Base-by-base conservation (phyloP, 2,113 vertebrate genomes). In the Perca fluviatilis region DNA sequence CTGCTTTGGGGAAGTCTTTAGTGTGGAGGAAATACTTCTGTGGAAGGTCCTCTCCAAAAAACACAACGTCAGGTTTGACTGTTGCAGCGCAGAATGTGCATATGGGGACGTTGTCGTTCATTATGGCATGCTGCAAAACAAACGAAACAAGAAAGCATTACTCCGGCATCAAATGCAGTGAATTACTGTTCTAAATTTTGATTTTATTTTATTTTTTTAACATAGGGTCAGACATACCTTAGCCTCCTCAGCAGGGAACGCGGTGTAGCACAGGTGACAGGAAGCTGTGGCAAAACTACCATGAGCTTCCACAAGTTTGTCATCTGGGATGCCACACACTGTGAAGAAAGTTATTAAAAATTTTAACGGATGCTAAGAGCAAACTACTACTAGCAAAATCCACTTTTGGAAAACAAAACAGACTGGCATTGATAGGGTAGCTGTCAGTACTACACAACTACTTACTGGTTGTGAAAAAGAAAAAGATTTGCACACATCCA, bases 1-100 rank as follows among this genome's bases (percentile, higher is more conserved):
- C 96, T 1, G 95, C 94, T 86, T 92, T 95, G 6, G 94, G 94
- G 75, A 96, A 96, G 84, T 96, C 96, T 83, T 91, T 62, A 0
- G 89, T 80, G 89, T 96, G 93, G 67, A 93, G 91, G 79, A 94
- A 95, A 85, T 96, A 96, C 30, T 92, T 95, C 73, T 95, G 79
- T 2, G 95, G 95, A 21, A 96, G 94, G 72, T 96, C 95, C 83
- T 96, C 95, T 33, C 96, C 95, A 47, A 96, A 96, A 82, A 96
- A 96, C 60, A 96, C 96, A 1, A 96, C 87, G 2, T 96, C 95
- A 0, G 95, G 95, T 83, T 96, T 96, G 68, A 95, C 95, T 0
- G 95, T 95, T n/a, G 93, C 96, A 0, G 93, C 85, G 13, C 95
- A 96, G 84, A 95, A 95, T 0, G 94, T 79, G 64, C 95, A 96